Conservation (phyloP, 2,113 vertebrate genomes). For the Hemiscyllium ocellatum region DNA sequence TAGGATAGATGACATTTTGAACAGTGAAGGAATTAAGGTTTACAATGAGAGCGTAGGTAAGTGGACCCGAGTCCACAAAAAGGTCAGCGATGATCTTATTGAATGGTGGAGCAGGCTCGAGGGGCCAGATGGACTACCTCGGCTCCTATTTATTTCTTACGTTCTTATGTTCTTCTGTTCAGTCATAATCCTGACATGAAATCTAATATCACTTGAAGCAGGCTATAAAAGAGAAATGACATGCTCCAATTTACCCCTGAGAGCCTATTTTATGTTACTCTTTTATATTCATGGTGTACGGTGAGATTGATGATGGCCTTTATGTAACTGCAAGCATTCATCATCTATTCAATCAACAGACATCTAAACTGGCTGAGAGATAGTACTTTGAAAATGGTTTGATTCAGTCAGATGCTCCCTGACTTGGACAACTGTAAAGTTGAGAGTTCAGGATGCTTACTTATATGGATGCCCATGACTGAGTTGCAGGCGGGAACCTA, state of each 20-base stretch:
- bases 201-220: conserved; percentile 5
- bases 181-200: not conserved
- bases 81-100: too few relatives aligned
- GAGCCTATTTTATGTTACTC: not conserved
- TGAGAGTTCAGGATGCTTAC: not conserved
- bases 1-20: too few relatives aligned
- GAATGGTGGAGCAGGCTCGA: too few relatives aligned
- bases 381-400: not conserved
- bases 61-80: too few relatives aligned
- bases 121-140: too few relatives aligned
- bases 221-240: not conserved
- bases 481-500: not conserved
- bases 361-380: not conserved
- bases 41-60: too few relatives aligned
- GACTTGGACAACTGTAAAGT: not conserved
- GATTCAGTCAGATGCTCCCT: not conserved
- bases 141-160: too few relatives aligned
- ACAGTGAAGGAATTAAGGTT: too few relatives aligned
- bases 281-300: not conserved
- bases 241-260: not conserved
- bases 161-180: too few relatives aligned
- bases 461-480: not conserved
- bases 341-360: not conserved
- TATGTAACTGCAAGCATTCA: not conserved
- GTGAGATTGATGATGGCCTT: not conserved